Evolutionary conservation across 2,888 invertebrate genomes (phyloP).

Genomic region (Drosophila neoperkinsi): DNA sequence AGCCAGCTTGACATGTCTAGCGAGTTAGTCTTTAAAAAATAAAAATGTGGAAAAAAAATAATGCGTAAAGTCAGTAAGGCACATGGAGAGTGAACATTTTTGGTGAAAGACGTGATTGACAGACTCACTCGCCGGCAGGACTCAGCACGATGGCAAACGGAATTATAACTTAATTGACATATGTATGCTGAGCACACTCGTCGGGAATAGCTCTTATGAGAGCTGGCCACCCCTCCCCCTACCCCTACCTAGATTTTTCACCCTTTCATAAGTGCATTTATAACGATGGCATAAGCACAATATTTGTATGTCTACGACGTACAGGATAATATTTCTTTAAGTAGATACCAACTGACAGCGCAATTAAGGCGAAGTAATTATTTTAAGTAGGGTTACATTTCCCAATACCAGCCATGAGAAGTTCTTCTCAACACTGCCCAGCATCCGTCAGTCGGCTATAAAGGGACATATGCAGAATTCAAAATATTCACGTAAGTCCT

Average conservation of each 20-base stretch:
- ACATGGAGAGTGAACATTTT: conserved; percentile 33
- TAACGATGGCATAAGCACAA: conserved; percentile 47
- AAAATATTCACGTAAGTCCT: neutral
- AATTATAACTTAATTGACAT: conserved; percentile 82
- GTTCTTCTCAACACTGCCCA: conserved; percentile 24
- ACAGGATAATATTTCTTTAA: conserved; percentile 78
- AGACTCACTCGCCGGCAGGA: conserved; percentile 50
- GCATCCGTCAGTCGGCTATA: conserved; percentile 3
- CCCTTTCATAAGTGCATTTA: conserved; percentile 53
- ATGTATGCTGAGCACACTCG: conserved; percentile 65
- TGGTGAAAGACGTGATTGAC: conserved; percentile 74
- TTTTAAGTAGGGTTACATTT: conserved; percentile 81
- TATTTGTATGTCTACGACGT: conserved; percentile 63
- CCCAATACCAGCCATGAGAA: conserved; percentile 56
- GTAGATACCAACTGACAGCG: conserved; percentile 81
- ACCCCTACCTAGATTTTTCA: conserved; percentile 30
- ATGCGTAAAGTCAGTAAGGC: conserved; percentile 74
- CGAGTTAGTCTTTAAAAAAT: conserved; percentile 41
- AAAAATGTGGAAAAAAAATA: conserved; percentile 1
- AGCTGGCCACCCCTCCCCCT: conserved; percentile 1
- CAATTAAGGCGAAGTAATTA: conserved; percentile 81
- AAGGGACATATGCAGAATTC: neutral
- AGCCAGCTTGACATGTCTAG: conserved; percentile 69
- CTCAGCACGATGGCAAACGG: conserved; percentile 73
- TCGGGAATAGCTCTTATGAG: conserved; percentile 52